Evolutionary conservation across 2,113 vertebrate genomes (phyloP).

Genomic region (Chascanopsetta lugubris): DNA sequence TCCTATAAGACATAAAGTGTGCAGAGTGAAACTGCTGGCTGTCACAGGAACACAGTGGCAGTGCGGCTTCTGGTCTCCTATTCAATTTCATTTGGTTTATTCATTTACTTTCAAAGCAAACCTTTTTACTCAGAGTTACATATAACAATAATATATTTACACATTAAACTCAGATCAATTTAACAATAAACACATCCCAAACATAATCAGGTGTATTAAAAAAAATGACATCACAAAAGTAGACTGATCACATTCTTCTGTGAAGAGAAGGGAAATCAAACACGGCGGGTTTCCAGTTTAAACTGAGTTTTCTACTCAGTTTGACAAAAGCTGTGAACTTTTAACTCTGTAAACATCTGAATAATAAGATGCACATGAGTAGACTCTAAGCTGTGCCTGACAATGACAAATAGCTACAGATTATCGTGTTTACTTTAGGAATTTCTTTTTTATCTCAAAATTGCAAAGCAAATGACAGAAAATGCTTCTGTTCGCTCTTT

Average conservation of each 20-base stretch:
- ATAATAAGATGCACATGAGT: neutral
- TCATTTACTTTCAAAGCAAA: constrained; percentile 12
- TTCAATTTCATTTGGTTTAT: too few relatives aligned
- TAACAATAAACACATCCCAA: constrained; percentile 13
- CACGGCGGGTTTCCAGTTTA: constrained; percentile 11
- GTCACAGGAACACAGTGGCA: too few relatives aligned
- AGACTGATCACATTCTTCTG: constrained; percentile 8
- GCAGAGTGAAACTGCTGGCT: too few relatives aligned
- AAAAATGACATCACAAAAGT: neutral
- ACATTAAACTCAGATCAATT: constrained; percentile 46
- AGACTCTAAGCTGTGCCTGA: neutral
- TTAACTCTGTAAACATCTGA: constrained; percentile 1
- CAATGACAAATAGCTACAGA: neutral
- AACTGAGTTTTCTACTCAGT: neutral
- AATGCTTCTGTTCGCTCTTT: constrained; percentile 5
- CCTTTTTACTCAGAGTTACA: constrained; percentile 18
- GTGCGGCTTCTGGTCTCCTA: too few relatives aligned
- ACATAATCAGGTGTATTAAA: constrained; percentile 1
- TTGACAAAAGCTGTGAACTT: neutral
- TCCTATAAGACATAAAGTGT: too few relatives aligned
- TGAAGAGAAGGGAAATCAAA: constrained; percentile 4
- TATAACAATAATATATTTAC: constrained; percentile 27
- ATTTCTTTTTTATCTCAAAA: constrained; percentile 4
- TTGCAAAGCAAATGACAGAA: constrained; percentile 5
- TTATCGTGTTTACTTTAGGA: too few relatives aligned